Evolutionary conservation across 2,113 vertebrate genomes (phyloP), one percentile per base, ranked within the genome.

Genomic region (Thermophis baileyi): DNA sequence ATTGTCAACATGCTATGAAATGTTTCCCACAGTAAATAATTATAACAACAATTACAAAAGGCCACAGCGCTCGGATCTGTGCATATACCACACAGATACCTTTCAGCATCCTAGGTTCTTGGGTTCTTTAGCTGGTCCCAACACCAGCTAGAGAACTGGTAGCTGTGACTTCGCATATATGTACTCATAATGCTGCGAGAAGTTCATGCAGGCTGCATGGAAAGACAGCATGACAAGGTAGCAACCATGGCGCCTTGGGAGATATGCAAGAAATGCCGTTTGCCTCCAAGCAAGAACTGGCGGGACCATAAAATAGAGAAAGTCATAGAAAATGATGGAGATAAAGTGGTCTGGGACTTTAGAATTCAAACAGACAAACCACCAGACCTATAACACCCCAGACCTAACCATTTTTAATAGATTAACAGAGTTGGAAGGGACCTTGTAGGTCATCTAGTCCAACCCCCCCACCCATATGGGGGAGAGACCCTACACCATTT

Each of bases 1-100:
- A 95, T 94, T 96, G 96, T 94, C 92, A 53, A 95, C 90, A 95
- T 85, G 90, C 94, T 96, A 95, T 97, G 93, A 95, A 93, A 93
- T 86, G 27, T 92, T 96, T 95, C 94, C 95, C 95, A 94, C 94
- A 0, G 0, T 93, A 95, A 91, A 20, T 40, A 11, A n/a, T 51
- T 22, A 44, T 2, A 40, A 44, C 35, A 22, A 22, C 18, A 69
- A 69, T 69, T 6, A 6, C 63, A 35, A 69, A 69, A 69, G 63
- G 63, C 30, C 30, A 35, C 63, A 2, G 1, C 4, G 14, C 12
- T 69, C 4, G 12, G 30, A 16, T 69, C 63, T n/a, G 30, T 4
- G 3, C 14, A 6, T 69, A n/a, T 16, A 12, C 30, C 12, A 6
- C 63, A n/a, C 0, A 14, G 14, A 18, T 69, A 14, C 14, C 0